Percentiles rank a stretch among this genome's conserved stretches.
phyloP scores from a whole-genome alignment of 64 coral and sea anemone species.

The Pocillopora verrucosa region DNA sequence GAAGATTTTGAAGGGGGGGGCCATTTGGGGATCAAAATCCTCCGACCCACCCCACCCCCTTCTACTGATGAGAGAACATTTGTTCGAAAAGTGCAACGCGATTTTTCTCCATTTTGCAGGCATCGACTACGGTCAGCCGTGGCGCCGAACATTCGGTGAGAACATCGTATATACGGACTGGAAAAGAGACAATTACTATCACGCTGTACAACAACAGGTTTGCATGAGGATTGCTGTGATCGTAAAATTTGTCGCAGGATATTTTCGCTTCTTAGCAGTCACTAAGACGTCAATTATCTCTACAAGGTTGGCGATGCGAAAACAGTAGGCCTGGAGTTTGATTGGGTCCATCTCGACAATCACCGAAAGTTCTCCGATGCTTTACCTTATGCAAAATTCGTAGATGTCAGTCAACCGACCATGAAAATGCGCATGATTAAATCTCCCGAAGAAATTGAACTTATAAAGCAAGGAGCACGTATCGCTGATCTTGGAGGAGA shows the following conservation, averaged over 20 bases:
- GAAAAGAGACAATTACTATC: conserved; percentile 89
- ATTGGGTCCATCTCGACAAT: conserved; percentile 62
- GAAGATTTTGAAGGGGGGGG: too few relatives aligned
- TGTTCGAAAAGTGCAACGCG: neutral
- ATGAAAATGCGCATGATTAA: conserved; percentile 96
- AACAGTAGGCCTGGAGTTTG: conserved; percentile 80
- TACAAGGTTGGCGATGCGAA: conserved; percentile 62
- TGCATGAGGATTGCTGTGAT: neutral
- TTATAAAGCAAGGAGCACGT: conserved; percentile 77
- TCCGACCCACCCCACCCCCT: too few relatives aligned
- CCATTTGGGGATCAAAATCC: too few relatives aligned
- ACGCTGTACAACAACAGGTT: conserved; percentile 76
- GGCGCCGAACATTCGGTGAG: conserved; percentile 86
- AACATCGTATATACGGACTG: conserved; percentile 97
- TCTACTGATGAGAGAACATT: too few relatives aligned
- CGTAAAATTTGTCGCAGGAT: neutral
- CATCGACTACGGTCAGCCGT: conserved; percentile 95
- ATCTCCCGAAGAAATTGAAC: conserved; percentile 86
- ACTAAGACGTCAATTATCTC: neutral
- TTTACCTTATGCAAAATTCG: conserved; percentile 73
- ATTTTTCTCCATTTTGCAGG: conserved; percentile 34
- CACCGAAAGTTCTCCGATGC: conserved; percentile 65
- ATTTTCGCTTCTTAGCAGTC: too few relatives aligned
- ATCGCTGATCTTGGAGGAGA: conserved; percentile 80
- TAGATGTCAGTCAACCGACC: conserved; percentile 71